Conservation (phyloP, 2,888 invertebrate genomes). For the Ormyrus thymus region DNA sequence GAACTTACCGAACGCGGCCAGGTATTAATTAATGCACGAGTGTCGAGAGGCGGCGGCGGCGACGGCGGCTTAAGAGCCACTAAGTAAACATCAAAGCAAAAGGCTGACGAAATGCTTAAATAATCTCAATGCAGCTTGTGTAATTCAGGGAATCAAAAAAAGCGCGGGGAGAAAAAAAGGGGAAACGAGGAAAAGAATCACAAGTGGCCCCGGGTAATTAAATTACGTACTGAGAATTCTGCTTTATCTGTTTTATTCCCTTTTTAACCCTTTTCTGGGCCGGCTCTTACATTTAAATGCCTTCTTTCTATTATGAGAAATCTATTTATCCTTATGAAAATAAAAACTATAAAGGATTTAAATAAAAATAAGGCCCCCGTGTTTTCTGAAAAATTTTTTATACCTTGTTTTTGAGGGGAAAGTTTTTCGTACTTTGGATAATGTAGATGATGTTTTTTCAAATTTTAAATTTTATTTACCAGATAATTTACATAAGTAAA, state of each 20-base stretch:
- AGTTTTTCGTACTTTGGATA: too few relatives aligned
- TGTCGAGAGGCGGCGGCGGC: conserved; percentile 15
- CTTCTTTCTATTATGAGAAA: too few relatives aligned
- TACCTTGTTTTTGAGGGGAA: too few relatives aligned
- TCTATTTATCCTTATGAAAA: too few relatives aligned
- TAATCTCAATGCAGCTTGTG: conserved; percentile 62
- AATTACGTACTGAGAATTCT: conserved; percentile 45
- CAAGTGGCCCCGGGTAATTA: conserved; percentile 56
- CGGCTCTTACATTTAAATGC: neutral
- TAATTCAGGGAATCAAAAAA: conserved; percentile 57
- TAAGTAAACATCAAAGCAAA: conserved; percentile 65
- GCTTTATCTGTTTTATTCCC: conserved; percentile 42
- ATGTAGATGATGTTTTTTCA: too few relatives aligned
- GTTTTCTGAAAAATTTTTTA: too few relatives aligned
- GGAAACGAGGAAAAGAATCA: conserved; percentile 43
- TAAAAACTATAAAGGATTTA: neutral
- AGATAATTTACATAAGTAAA: too few relatives aligned
- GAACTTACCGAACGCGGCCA: conserved; percentile 49
- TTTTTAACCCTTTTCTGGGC: conserved; percentile 14
- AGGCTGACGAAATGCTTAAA: conserved; percentile 62
- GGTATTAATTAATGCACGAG: conserved; percentile 63
- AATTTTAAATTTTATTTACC: too few relatives aligned
- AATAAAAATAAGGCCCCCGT: neutral
- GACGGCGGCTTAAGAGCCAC: conserved; percentile 60
- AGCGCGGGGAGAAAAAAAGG: conserved; percentile 35